phyloP scores from a whole-genome alignment of 2,797 vertebrate species.

The Aratinga solstitialis region DNA sequence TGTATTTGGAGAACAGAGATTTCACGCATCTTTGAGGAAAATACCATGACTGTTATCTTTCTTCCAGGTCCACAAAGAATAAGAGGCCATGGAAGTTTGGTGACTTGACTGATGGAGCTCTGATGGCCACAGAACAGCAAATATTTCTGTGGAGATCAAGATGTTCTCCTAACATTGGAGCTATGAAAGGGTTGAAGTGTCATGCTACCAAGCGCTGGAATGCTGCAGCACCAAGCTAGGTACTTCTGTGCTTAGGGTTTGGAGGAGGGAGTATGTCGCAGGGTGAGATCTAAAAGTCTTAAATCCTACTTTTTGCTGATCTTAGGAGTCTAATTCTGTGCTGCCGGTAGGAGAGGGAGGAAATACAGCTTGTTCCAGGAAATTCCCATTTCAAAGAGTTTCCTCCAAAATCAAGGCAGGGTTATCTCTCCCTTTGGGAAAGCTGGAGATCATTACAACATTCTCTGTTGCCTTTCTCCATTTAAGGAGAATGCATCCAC shows the following conservation, averaged over 20 bases:
- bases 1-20: not conserved
- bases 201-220: fast-evolving
- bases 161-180: not conserved
- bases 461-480: not conserved
- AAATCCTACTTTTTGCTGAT: not conserved
- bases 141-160: not conserved
- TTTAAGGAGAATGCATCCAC: not conserved
- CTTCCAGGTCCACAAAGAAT: not conserved
- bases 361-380: fast-evolving
- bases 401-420: not conserved
- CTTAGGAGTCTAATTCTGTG: not conserved
- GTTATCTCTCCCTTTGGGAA: not conserved
- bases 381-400: not conserved
- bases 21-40: not conserved
- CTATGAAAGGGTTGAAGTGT: fast-evolving
- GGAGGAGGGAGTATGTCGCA: fast-evolving
- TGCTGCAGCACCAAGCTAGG: not conserved
- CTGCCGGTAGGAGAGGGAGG: not conserved
- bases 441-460: not conserved
- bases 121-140: not conserved
- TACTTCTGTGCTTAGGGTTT: not conserved
- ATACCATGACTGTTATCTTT: not conserved
- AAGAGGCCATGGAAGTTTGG: not conserved
- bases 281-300: not conserved
- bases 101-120: not conserved